These are phyloP conservation scores for Rhegmatorhina hoffmannsi DNA, from an alignment of 2,113 vertebrate genomes.

Conservation along the genomic window DNA sequence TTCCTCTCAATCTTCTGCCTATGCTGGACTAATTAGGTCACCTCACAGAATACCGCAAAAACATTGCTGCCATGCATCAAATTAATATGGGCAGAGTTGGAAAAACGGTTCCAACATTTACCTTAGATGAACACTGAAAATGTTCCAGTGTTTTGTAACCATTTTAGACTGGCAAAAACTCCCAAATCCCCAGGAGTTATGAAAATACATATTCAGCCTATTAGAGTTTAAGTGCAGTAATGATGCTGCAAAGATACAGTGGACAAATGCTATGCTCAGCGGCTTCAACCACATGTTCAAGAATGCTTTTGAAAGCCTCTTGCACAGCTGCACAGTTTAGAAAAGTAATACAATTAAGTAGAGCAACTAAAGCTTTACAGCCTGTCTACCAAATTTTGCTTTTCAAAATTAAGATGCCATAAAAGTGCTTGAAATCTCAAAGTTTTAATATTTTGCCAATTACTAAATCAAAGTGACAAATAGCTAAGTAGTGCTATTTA, in stretches of 20 bases:
- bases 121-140: neutral
- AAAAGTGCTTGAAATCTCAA: slow-evolving; percentile 28
- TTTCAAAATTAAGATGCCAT: slow-evolving; percentile 1
- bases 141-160: neutral
- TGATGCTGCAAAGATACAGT: neutral
- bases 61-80: neutral
- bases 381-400: slow-evolving; percentile 11
- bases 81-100: neutral
- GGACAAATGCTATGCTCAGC: neutral
- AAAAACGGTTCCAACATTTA: neutral
- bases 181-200: neutral
- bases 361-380: neutral
- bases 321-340: neutral
- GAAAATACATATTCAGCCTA: neutral
- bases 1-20: neutral
- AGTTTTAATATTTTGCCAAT: slow-evolving; percentile 29
- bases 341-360: neutral
- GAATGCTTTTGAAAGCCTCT: slow-evolving; percentile 6
- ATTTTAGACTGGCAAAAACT: neutral
- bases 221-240: neutral
- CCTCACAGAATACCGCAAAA: neutral
- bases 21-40: neutral
- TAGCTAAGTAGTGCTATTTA: slow-evolving; percentile 25
- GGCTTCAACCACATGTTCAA: neutral
- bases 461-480: slow-evolving; percentile 38